Conservation (phyloP, 1,140 invertebrate species). For the Parasteatoda tepidariorum region DNA sequence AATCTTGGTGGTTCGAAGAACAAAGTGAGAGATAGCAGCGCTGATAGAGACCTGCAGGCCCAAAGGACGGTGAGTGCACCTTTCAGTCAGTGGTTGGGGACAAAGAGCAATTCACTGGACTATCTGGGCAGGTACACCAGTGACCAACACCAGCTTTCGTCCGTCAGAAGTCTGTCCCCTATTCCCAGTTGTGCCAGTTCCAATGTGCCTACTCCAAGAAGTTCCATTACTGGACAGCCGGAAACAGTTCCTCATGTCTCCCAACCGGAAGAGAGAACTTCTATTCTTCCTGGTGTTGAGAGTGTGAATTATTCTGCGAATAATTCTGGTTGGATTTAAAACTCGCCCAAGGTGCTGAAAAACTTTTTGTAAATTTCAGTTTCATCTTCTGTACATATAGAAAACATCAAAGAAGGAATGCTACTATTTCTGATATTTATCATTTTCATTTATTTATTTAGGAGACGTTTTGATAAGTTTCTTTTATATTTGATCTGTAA, state of each 20-base stretch:
- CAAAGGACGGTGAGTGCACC: slow-evolving; percentile 56
- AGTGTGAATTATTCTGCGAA: slow-evolving; percentile 26
- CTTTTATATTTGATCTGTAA: no score
- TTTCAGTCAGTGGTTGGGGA: slow-evolving; percentile 38
- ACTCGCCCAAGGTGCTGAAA: background rate
- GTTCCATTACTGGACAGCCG: slow-evolving; percentile 57
- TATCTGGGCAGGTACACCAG: background rate
- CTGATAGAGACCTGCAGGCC: slow-evolving; percentile 33
- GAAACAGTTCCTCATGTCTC: background rate
- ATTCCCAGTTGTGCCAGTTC: slow-evolving; percentile 62
- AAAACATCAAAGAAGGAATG: no score
- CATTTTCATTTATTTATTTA: no score
- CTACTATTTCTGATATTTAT: no score
- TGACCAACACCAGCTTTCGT: slow-evolving; percentile 3
- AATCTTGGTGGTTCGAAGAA: background rate
- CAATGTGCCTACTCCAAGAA: slow-evolving; percentile 60
- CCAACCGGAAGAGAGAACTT: slow-evolving; percentile 3
- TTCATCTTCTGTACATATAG: no score
- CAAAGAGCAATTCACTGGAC: slow-evolving; percentile 41
- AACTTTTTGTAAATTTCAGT: no score
- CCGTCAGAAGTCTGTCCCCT: slow-evolving; percentile 54
- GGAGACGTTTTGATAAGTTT: no score
- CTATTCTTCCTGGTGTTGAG: slow-evolving; percentile 31
- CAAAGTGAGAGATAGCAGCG: slow-evolving; percentile 9
- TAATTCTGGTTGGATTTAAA: slow-evolving; percentile 38